phyloP scores from a whole-genome alignment of 2,888 invertebrate genomes.

The Cerceris rybyensis region DNA sequence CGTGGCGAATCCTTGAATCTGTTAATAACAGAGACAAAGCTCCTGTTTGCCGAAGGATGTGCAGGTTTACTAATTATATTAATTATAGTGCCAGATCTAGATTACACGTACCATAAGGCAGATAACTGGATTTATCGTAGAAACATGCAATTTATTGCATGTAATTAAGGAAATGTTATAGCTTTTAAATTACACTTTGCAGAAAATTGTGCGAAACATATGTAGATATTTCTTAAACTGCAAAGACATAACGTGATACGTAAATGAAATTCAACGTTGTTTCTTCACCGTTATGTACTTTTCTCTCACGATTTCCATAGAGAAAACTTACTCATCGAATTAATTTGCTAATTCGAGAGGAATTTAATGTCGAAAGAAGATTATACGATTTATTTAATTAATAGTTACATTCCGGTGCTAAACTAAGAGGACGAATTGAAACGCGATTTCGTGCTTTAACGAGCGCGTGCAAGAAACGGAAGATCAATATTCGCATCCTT shows the following conservation, averaged over 20 bases:
- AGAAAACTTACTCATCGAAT: too few relatives aligned
- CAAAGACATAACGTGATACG: too few relatives aligned
- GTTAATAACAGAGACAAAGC: not conserved
- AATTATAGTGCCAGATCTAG: not conserved
- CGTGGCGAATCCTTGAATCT: constrained; percentile 3
- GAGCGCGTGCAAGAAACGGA: constrained; percentile 12
- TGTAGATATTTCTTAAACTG: too few relatives aligned
- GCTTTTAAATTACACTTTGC: too few relatives aligned
- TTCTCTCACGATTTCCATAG: too few relatives aligned
- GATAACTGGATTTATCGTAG: not conserved
- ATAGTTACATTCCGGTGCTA: not conserved
- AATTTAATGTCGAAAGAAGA: not conserved
- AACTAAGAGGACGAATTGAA: not conserved
- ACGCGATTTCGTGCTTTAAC: constrained; percentile 15
- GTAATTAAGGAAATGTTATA: not conserved
- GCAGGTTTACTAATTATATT: not conserved
- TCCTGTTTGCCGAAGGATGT: not conserved
- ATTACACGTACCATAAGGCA: not conserved
- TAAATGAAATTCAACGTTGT: too few relatives aligned
- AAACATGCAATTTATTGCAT: not conserved
- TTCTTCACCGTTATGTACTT: too few relatives aligned
- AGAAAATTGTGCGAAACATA: too few relatives aligned
- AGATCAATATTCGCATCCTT: constrained; percentile 30
- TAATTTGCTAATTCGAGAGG: not conserved
- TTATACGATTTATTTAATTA: too few relatives aligned